Evolutionary conservation across 2,888 invertebrate genomes (phyloP).

Genomic region (Coleophora deauratella): DNA sequence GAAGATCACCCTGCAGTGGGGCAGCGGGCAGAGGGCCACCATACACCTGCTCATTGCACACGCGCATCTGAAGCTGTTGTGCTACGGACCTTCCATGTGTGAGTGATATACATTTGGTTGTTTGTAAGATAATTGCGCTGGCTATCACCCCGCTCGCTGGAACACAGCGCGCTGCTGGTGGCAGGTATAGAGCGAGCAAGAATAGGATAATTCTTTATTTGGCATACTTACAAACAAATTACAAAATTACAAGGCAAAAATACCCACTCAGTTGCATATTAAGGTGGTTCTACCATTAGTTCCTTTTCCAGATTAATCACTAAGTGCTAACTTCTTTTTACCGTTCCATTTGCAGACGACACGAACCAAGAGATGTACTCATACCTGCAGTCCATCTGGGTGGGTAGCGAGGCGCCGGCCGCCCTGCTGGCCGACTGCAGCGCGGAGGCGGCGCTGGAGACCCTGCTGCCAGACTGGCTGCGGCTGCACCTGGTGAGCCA

Average conservation of each 20-base stretch:
- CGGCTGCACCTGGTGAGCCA: conserved; percentile 86
- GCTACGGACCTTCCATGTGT: conserved; percentile 57
- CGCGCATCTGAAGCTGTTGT: conserved; percentile 58
- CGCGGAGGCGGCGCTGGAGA: conserved; percentile 81
- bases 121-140: not conserved
- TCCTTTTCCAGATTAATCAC: too few relatives aligned
- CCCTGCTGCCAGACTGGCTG: conserved; percentile 90
- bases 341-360: conserved; percentile 50
- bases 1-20: conserved; percentile 85
- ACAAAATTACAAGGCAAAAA: too few relatives aligned
- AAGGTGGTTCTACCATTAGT: too few relatives aligned
- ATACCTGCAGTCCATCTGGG: conserved; percentile 78
- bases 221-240: too few relatives aligned
- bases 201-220: too few relatives aligned
- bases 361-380: conserved; percentile 80
- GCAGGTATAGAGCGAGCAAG: too few relatives aligned
- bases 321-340: too few relatives aligned
- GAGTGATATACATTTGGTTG: conserved; percentile 17
- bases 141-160: too few relatives aligned
- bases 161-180: too few relatives aligned
- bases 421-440: conserved; percentile 81
- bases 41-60: conserved; percentile 82
- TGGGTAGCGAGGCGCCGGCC: conserved; percentile 82
- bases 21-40: conserved; percentile 78
- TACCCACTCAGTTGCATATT: too few relatives aligned